Base-by-base conservation (phyloP, 2,888 invertebrate species). In the Xylocampa areola region DNA sequence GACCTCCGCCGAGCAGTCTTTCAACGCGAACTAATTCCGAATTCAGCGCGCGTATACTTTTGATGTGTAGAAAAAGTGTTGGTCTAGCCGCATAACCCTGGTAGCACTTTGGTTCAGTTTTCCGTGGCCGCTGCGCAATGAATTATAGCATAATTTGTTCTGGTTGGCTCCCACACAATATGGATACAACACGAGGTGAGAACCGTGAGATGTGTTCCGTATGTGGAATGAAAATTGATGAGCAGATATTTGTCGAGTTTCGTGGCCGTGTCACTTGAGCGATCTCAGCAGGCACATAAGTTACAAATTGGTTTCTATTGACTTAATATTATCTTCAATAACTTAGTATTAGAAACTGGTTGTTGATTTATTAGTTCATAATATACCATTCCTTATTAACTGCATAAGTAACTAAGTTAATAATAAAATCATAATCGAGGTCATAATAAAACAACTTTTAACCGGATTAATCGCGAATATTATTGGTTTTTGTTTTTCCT, bases 71-170 rank as follows among this genome's bases (percentile, higher is more conserved):
- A 74, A 75, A 71, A 73, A 73, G 62, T 72, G 72, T 74, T 68
- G 72, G 68, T 59, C 55, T 75, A 57, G 73, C 52, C 66, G 57
- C 62, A 71, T 71, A 59, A 68, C 66, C 59, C 63, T 66, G 75
- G 53, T 49, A 49, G 62, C 69, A 64, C 51, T 73, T 69, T 57
- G 66, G 68, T 72, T 70, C 63, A 76, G 74, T 78, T 81, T 77
- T 69, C 71, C 71, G 69, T 73, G 61, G 71, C 70, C 77, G 69
- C 64, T 64, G 68, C 72, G 60, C 75, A 81, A 82, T 85, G 85
- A 87, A 77, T 85, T 80, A 87, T 87, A 79, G 79, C 77, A 84
- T 82, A 86, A 86, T 86, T 86, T 84, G 85, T 86, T 84, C 71
- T 76, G 74, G 73, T 78, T 70, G 77, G 76, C 72, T 75, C 66